phyloP scores from a whole-genome alignment of 37 sponge, comb jelly and placozoan species.

The Ianthella basta region DNA sequence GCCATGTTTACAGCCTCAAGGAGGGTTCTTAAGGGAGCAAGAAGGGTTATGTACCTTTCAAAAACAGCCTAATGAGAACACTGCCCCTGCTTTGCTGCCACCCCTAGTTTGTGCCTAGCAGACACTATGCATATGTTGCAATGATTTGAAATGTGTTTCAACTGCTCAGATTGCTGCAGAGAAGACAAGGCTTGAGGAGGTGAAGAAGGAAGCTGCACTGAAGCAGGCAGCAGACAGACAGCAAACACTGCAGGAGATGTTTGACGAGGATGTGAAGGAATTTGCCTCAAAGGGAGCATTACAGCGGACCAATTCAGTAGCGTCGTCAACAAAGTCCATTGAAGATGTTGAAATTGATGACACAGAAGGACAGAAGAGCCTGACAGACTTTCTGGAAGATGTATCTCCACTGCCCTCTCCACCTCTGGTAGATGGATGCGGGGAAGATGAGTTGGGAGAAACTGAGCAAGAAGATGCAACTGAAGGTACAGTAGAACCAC shows the following conservation, averaged over 20 bases:
- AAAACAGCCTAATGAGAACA: too few relatives aligned
- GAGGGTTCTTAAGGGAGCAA: too few relatives aligned
- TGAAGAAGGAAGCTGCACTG: conserved; percentile 24
- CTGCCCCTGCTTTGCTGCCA: too few relatives aligned
- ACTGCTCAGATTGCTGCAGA: conserved; percentile 16
- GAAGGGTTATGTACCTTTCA: too few relatives aligned
- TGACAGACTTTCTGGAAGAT: conserved; percentile 73
- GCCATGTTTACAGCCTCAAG: too few relatives aligned
- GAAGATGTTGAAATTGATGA: conserved; percentile 72
- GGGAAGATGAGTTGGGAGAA: background rate
- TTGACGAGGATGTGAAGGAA: conserved; percentile 65
- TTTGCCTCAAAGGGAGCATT: conserved; percentile 53
- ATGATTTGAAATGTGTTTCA: background rate
- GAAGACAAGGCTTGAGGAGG: conserved; percentile 23
- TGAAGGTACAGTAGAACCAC: background rate
- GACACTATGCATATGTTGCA: too few relatives aligned
- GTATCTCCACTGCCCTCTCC: background rate
- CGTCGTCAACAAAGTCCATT: conserved; percentile 35
- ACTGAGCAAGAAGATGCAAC: background rate
- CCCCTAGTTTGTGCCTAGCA: too few relatives aligned
- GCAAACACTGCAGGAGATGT: conserved; percentile 61
- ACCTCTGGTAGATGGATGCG: background rate
- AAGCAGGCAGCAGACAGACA: conserved; percentile 50
- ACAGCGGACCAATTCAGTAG: conserved; percentile 33
- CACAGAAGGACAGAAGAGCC: conserved; percentile 49